These are phyloP conservation scores for Neosilurus hyrtlii DNA, from an alignment of 2,797 vertebrate genomes.

Conservation along the genomic window DNA sequence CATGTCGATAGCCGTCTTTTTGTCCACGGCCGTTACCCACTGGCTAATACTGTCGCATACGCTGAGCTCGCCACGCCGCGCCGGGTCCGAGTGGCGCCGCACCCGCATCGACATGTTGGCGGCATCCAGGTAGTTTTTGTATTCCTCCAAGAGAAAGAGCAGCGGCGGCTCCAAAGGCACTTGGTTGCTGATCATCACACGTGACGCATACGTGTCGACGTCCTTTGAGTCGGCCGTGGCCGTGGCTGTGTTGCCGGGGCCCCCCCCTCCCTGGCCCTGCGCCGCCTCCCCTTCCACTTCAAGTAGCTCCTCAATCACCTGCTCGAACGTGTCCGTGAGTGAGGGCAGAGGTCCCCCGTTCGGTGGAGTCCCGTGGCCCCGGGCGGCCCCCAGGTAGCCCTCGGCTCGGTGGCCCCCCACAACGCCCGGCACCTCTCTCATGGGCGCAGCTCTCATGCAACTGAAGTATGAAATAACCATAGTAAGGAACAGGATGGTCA, in stretches of 20 bases:
- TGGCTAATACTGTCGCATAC: constrained; percentile 99
- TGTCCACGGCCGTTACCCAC: constrained; percentile 98
- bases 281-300: constrained; percentile 73
- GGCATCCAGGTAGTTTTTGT: constrained; percentile 99
- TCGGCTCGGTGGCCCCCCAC: constrained; percentile 91
- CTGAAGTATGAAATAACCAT: constrained; percentile 99
- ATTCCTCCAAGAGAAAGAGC: constrained; percentile 99
- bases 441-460: constrained; percentile 99
- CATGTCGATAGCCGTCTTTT: constrained; percentile 99
- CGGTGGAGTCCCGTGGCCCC: constrained; percentile 93
- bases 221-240: constrained; percentile 85
- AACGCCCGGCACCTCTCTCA: constrained; percentile 91
- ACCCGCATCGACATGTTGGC: constrained; percentile 99
- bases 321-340: constrained; percentile 94
- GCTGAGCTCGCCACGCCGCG: constrained; percentile 94
- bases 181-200: constrained; percentile 99
- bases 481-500: constrained; percentile 99
- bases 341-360: constrained; percentile 82
- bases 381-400: constrained; percentile 88
- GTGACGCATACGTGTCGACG: constrained; percentile 92
- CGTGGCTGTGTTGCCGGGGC: constrained; percentile 60
- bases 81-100: constrained; percentile 94
- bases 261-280: constrained; percentile 80
- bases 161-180: constrained; percentile 99
- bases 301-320: constrained; percentile 98